These are phyloP conservation scores for Psittacara wagleri DNA, from an alignment of 2,113 vertebrate species.

Conservation along the genomic window DNA sequence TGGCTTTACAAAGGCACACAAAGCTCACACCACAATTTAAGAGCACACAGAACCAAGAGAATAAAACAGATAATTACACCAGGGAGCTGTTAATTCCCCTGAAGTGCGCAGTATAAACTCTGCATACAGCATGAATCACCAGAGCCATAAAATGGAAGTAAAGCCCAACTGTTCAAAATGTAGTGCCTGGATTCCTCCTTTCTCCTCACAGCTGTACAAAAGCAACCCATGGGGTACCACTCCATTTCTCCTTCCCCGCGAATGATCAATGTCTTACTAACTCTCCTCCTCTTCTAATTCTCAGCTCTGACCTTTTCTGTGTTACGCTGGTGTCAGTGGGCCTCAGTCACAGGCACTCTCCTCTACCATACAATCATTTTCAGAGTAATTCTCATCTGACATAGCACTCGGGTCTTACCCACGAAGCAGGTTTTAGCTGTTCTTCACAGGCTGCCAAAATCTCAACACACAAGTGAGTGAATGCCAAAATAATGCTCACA, in stretches of 20 bases:
- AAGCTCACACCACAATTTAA: neutral
- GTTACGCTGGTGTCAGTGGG: neutral
- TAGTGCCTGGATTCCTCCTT: neutral
- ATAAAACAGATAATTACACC: neutral
- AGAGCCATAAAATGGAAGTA: neutral
- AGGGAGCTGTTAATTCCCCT: neutral
- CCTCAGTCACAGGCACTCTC: neutral
- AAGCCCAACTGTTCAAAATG: rapidly evolving
- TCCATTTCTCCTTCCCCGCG: neutral
- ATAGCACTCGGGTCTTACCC: neutral
- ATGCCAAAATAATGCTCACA: neutral
- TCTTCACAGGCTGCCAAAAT: neutral
- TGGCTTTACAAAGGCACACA: neutral
- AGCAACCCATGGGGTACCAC: neutral
- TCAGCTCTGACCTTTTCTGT: neutral
- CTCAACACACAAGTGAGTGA: neutral
- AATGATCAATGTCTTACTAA: neutral
- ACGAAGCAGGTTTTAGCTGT: neutral
- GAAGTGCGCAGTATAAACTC: neutral
- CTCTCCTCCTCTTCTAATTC: neutral
- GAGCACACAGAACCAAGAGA: neutral
- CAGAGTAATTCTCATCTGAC: neutral
- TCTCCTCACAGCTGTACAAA: neutral
- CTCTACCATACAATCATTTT: neutral
- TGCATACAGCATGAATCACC: rapidly evolving